Evolutionary conservation across 2,113 vertebrate species (phyloP).

Genomic region (Crotalus horridus): DNA sequence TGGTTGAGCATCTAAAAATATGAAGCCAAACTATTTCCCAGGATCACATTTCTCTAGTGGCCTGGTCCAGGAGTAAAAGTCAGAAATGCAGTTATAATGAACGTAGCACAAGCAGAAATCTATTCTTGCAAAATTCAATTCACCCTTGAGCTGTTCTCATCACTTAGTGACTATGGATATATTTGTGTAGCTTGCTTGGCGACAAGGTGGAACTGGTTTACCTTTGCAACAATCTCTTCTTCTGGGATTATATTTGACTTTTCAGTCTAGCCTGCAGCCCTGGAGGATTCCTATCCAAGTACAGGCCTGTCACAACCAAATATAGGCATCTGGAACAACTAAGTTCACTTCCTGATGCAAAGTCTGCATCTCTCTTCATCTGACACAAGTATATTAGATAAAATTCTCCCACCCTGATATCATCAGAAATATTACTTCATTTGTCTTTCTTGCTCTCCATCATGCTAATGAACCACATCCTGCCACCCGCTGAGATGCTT

Average conservation of each 20-base stretch:
- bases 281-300: not conserved
- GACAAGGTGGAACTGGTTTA: not conserved
- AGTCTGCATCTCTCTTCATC: not conserved
- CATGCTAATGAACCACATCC: not conserved
- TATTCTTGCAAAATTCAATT: not conserved
- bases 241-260: not conserved
- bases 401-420: not conserved
- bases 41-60: not conserved
- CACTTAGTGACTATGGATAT: not conserved
- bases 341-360: not conserved
- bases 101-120: not conserved
- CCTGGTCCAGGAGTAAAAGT: not conserved
- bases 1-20: not conserved
- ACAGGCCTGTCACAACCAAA: not conserved
- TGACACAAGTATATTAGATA: not conserved
- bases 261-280: not conserved
- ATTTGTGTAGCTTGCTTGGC: not conserved
- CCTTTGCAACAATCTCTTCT: not conserved
- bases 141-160: not conserved
- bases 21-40: not conserved
- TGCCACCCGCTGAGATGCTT: not conserved
- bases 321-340: not conserved
- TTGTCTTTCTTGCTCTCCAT: not conserved
- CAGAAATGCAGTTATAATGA: not conserved
- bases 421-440: not conserved